These are phyloP conservation scores for Buathra laborator DNA, from an alignment of 2,888 invertebrate species.

Conservation along the genomic window DNA sequence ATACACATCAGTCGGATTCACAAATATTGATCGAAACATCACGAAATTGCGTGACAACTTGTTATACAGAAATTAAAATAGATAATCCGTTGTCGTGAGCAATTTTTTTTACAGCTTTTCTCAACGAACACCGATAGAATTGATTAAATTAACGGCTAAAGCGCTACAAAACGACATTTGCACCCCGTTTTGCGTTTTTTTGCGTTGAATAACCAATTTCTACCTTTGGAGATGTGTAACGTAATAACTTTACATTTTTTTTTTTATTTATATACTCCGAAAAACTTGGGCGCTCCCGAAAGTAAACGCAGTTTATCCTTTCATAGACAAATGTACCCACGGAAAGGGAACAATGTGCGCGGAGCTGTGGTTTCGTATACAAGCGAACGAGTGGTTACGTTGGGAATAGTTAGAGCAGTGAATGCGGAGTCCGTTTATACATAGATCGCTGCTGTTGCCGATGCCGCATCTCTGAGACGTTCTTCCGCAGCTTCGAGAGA, in stretches of 20 bases:
- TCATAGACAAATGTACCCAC: background rate
- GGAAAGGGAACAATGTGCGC: conserved; percentile 46
- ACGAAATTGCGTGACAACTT: too few species aligned
- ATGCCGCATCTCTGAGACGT: conserved; percentile 38
- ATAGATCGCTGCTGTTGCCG: conserved; percentile 43
- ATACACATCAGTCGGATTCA: too few species aligned
- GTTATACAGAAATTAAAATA: too few species aligned
- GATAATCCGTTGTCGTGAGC: too few species aligned
- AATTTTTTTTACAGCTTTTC: too few species aligned
- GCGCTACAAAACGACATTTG: too few species aligned
- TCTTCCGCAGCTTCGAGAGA: conserved; percentile 52
- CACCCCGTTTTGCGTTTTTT: too few species aligned
- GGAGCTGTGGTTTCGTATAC: conserved; percentile 2
- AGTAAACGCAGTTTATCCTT: conserved; percentile 14
- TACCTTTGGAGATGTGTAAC: background rate
- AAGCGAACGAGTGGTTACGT: background rate
- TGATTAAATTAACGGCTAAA: too few species aligned
- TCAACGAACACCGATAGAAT: too few species aligned
- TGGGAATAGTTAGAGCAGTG: background rate
- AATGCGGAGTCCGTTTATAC: conserved; percentile 55
- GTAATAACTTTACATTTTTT: background rate
- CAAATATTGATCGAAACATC: too few species aligned
- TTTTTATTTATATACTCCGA: background rate
- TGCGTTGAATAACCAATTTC: background rate
- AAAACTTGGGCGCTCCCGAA: conserved; percentile 25